Base-by-base conservation (phyloP, 2,888 invertebrate genomes). In the Nudaria mundana region DNA sequence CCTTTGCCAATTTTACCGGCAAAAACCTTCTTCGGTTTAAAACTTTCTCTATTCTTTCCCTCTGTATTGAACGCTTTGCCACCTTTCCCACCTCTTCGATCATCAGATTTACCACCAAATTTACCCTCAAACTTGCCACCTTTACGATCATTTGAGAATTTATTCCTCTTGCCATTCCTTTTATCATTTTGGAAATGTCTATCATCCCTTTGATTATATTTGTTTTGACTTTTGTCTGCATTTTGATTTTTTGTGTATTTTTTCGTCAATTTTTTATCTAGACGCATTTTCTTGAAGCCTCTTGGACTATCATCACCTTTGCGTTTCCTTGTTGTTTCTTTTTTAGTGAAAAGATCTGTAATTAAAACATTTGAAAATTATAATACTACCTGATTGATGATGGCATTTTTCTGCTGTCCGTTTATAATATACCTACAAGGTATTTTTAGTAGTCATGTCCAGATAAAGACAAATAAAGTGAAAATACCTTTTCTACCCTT, bases 201-300 rank as follows among this genome's bases (percentile, higher is more conserved):
- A 40, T 33, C 45, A 25, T 36, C 54, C 30, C 45, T 62, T 24
- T 52, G 53, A 49, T 67, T 71, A 35, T 61, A 48, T 34, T 44
- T 52, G 15, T 57, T 53, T 13, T 56, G 54, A 15, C 41, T 50
- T 31, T 52, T 56, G 25, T 50, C 57, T 0, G 57, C 34, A 2
- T 67, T 65, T 29, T 63, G 63, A 25, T 66, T 66, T 37, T 62
- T 75, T 37, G 81, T 73, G 49, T 69, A 85, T 48, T 85, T 85
- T 57, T 82, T 84, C 49, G 81, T 66, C 1, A 79, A 40, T 53
- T 83, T 87, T 40, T 78, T 85, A 42, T 88, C 86, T 40, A 86
- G 58, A 31, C 85, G 65, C 80, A 86, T 81, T 48, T 85, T 88
- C 44, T 88, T 88, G 54, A 85, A 84, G 1, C 87, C 87, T 37